Evolutionary conservation across 2,888 invertebrate genomes (phyloP), one percentile per base, ranked within the genome.

Genomic region (Malacosoma neustria): DNA sequence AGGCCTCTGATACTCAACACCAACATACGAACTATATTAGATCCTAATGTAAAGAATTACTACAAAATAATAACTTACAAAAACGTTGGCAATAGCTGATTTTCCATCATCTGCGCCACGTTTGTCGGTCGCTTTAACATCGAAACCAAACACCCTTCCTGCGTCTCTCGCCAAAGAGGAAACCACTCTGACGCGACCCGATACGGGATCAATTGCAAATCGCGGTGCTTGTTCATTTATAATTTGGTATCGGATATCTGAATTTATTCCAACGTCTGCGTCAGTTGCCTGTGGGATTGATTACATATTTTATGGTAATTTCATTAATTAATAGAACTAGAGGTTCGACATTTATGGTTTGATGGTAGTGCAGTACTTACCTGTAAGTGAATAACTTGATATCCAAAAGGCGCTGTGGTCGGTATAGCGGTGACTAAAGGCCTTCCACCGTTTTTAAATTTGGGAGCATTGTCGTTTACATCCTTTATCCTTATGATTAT

Each of bases 91-190:
- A 46, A 95, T 94, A 34, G 93, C 91, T 5, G 94, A 94, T 42
- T 90, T 90, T 1, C 95, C 95, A 57, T 93, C 92, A 56, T 94
- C 93, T 32, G 92, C 92, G 1, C 95, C 95, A 13, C 88, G 84
- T 39, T 91, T 89, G 64, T 96, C 95, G 0, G 94, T 94, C 6
- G 95, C 96, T 72, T 94, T 94, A 6, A 95, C 94, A 72, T 95
- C 95, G 57, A 95, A 95, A 0, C 94, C 94, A 58, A 92, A 94
- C 31, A 95, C 92, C 45, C 90, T 87, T 1, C 94, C 94, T 11
- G 91, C 91, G 48, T 92, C 91, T 36, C 89, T 77, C 0, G 88
- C 81, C 39, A 95, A 90, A 30, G 90, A 88, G 1, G 91, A 89
- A 11, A 94, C 88, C 0, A 92, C 90, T 9, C 93, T 87, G 33